Base-by-base conservation (phyloP, 2,888 invertebrate species). In the Rambutsinella grinnellia region DNA sequence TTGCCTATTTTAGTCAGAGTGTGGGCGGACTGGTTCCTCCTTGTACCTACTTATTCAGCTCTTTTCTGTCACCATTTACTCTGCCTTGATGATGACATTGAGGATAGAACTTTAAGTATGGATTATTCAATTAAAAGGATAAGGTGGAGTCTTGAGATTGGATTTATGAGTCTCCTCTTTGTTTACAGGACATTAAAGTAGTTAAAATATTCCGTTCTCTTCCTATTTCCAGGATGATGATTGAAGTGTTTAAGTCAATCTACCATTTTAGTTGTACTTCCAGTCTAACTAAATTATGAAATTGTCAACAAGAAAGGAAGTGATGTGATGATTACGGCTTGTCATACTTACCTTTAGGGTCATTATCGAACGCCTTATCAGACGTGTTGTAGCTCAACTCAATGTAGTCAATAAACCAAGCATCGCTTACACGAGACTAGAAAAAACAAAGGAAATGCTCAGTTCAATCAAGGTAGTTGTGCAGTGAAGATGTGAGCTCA, bases 381-480 rank as follows among this genome's bases (percentile, higher is more conserved):
- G 87, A 86, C 0, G 89, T 88, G 86, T 93, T 94, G 86, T 93
- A 94, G 2, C 90, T 90, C 70, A 96, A 87, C 84, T 92, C 92
- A 79, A 96, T 90, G 83, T 90, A 91, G 82, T 92, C 92, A 1
- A 94, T 92, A 86, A 94, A 95, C 96, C 96, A 96, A 82, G 93
- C 90, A 85, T 95, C 95, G 5, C 94, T 94, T 3, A 95, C 94
- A 26, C 94, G 93, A 1, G 94, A 94, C 94, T 94, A 36, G 86
- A 36, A 88, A 88, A 63, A 49, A 71, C 54, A 56, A 8, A 51
- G 28, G 36, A 60, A 60, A 8, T 13, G 13, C 23, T 44, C 36
- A 19, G 44, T 60, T 60, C n/a, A 13, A 21, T 3, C 21, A 51
- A 51, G 51, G n/a, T 51, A 21, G 51, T 10, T 10, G 19, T 21